Conservation (phyloP, 2,797 vertebrate species). For the Girardinus metallicus region DNA sequence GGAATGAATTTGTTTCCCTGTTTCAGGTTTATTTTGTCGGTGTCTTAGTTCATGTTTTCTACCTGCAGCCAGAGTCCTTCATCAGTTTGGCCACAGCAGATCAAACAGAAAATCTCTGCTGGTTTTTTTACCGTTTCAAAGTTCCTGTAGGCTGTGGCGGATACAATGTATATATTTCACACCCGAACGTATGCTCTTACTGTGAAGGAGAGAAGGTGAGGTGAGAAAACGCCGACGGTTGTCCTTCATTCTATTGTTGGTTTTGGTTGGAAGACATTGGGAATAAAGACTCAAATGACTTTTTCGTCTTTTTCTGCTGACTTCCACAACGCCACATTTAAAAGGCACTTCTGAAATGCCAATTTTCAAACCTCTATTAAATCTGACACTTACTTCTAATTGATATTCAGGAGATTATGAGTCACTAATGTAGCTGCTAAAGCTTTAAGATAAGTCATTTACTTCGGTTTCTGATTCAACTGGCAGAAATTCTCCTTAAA, state of each 20-base stretch:
- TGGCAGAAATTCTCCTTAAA: constrained; percentile 14
- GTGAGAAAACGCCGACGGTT: too few species aligned
- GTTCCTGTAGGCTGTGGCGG: too few species aligned
- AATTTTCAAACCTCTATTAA: constrained; percentile 54
- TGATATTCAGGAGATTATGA: constrained; percentile 65
- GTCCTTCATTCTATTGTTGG: too few species aligned
- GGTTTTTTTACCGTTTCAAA: constrained; percentile 41
- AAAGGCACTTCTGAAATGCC: constrained; percentile 37
- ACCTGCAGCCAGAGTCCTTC: not conserved
- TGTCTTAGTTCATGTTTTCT: constrained; percentile 6
- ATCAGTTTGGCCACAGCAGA: not conserved
- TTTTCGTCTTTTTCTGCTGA: too few species aligned
- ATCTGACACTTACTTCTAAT: constrained; percentile 58
- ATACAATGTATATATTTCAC: too few species aligned
- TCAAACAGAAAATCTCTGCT: not conserved
- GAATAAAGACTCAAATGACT: too few species aligned
- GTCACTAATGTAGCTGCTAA: constrained; percentile 53
- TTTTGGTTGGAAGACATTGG: too few species aligned
- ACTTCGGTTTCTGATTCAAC: constrained; percentile 25
- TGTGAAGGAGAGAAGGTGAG: too few species aligned
- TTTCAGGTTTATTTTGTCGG: not conserved
- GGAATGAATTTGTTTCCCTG: not conserved
- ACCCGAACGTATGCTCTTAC: too few species aligned
- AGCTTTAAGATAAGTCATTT: constrained; percentile 45
- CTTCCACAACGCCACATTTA: constrained; percentile 29